A percentile compares a stretch with the other conserved stretches of the same genome.
These are phyloP conservation scores for Empidonax alnorum DNA, from an alignment of 2,113 vertebrate genomes.

Conservation along the genomic window DNA sequence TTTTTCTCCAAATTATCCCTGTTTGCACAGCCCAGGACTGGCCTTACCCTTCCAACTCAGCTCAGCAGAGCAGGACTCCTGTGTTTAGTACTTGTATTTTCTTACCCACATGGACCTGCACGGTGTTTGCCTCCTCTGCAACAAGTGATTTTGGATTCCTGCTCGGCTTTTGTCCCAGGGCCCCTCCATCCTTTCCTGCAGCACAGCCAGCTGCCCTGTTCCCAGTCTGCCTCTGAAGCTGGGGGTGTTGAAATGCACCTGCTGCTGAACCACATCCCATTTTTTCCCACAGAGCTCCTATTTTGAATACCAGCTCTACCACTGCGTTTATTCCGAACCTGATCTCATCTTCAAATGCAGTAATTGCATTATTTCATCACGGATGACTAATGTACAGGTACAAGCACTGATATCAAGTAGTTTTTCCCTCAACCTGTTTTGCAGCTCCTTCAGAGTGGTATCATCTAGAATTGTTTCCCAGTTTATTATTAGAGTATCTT, in stretches of 20 bases:
- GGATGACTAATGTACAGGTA: conserved; percentile 3
- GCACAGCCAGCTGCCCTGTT: neutral
- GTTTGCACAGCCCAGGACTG: neutral
- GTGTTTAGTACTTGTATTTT: neutral
- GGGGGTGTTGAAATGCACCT: neutral
- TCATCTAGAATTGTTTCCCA: neutral
- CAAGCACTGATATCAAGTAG: neutral
- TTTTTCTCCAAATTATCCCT: neutral
- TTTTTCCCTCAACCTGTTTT: conserved; percentile 15
- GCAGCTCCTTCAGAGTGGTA: neutral
- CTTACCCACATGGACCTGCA: neutral
- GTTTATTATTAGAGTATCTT: conserved; percentile 47
- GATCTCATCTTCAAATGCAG: neutral
- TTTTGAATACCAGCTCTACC: neutral
- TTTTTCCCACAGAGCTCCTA: neutral
- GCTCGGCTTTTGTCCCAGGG: neutral
- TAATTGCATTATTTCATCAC: neutral
- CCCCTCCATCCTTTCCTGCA: neutral
- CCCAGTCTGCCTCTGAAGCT: neutral
- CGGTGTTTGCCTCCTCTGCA: neutral
- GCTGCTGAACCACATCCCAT: neutral
- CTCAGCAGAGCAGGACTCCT: neutral
- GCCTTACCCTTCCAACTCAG: neutral
- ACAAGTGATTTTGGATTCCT: accelerated
- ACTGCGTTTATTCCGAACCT: neutral